Evolutionary conservation across 2,888 invertebrate genomes (phyloP), one percentile per base, ranked within the genome.

Genomic region (Phorcus lineatus): DNA sequence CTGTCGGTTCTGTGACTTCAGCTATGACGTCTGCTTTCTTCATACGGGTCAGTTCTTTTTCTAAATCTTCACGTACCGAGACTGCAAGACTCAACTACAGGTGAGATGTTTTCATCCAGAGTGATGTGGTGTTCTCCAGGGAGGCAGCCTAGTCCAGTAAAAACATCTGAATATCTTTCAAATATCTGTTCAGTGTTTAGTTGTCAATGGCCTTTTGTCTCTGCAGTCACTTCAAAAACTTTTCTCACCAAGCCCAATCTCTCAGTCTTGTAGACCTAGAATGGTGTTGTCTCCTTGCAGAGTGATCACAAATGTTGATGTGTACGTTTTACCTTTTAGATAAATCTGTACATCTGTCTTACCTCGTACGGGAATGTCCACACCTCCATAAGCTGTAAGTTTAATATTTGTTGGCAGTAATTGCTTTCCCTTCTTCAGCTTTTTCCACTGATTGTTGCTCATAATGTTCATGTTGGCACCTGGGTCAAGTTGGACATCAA

Each of bases 1-100:
- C 81, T 57, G 86, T 86, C 11, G 86, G 87, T 57, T 86, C 81
- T 70, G 78, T 77, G 13, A 87, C 82, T 80, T 82, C 84, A 22
- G n/a, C 47, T 19, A 87, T 85, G 13, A 86, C 81, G 19, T 62
- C 57, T 22, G 79, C 52, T 17, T 74, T 11, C 52, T 84, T 82
- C 81, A 87, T 82, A 17, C 74, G 19, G 13, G 80, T 66, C 19
- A 87, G 74, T 77, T 86, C 83, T 66, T 75, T 74, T 81, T 85
- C 83, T 19, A 86, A 52, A 55, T 80, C 81, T 17, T 80, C 79
- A 52, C 78, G 80, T 17, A 86, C 40, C 24, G 78, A 81, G 76
- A 80, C 87, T 55, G 74, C 83, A 81, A 6, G 84, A 70, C 17
- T 85, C 81, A 17, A 86, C 81, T 17, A 83, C 85, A 57, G 86